Percentiles rank a stretch among this genome's conserved stretches.
Evolutionary conservation across 2,797 vertebrate species (phyloP).

Genomic region (Pterois miles): DNA sequence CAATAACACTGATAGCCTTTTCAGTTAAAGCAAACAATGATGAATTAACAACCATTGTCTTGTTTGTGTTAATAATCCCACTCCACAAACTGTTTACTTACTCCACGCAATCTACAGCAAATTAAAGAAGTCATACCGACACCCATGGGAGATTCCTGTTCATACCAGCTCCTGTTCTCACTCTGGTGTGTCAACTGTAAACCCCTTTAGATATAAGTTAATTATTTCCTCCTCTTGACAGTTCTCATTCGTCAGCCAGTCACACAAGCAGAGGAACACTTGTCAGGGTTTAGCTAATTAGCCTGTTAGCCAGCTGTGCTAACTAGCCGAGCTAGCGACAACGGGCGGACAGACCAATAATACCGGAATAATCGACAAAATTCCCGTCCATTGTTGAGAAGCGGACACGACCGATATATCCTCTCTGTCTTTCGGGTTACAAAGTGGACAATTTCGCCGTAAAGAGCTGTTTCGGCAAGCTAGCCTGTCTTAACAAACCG

Average conservation of each 20-base stretch:
- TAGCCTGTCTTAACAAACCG: slow-evolving; percentile 43
- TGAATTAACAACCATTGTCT: not conserved
- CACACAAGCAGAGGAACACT: slow-evolving; percentile 32
- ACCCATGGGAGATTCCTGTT: not conserved
- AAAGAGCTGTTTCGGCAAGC: not conserved
- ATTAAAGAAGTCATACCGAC: not conserved
- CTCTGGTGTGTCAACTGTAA: not conserved
- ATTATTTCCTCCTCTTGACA: slow-evolving; percentile 56
- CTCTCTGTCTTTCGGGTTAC: not conserved
- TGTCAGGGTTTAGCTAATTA: slow-evolving; percentile 54
- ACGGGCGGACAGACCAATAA: not conserved
- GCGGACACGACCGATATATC: not conserved
- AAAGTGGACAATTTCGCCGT: not conserved
- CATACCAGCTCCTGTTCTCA: not conserved
- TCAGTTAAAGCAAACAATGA: not conserved
- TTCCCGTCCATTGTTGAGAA: slow-evolving; percentile 13
- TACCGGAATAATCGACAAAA: not conserved
- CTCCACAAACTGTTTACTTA: slow-evolving; percentile 2
- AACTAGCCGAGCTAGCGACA: slow-evolving; percentile 32
- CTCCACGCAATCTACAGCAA: not conserved
- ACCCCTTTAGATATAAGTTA: slow-evolving; percentile 14
- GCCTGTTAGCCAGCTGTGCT: slow-evolving; percentile 59
- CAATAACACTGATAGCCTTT: not conserved
- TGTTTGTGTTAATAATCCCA: not conserved
- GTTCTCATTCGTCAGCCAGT: slow-evolving; percentile 30